Conservation (phyloP, 2,888 invertebrate genomes). For the Conomelus anceps region DNA sequence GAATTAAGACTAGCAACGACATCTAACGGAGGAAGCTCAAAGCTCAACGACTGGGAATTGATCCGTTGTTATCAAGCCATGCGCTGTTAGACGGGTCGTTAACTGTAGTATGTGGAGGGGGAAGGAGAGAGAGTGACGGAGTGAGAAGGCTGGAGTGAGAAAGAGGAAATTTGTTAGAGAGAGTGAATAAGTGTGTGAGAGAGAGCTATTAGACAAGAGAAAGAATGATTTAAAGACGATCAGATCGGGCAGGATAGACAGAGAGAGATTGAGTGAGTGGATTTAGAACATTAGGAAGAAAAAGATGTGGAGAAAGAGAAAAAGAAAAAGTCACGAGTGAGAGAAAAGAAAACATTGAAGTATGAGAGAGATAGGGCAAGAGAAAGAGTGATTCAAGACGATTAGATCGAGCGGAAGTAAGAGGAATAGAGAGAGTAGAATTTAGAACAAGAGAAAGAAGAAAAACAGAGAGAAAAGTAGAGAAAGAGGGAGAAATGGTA, state of each 20-base stretch:
- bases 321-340: conserved; percentile 19
- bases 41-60: not conserved
- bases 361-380: conserved; percentile 31
- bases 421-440: too few species aligned
- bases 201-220: not conserved
- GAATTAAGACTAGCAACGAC: not conserved
- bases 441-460: too few species aligned
- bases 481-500: not conserved
- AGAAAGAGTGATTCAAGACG: conserved; percentile 28
- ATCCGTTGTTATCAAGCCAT: not conserved
- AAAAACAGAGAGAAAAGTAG: not conserved
- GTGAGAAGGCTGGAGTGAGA: not conserved
- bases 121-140: not conserved
- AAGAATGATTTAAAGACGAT: not conserved
- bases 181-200: too few species aligned
- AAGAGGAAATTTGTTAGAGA: too few species aligned
- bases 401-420: too few species aligned
- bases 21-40: not conserved
- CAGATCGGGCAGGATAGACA: not conserved
- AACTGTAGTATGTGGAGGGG: not conserved
- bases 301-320: not conserved
- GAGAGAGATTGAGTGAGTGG: not conserved
- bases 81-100: not conserved
- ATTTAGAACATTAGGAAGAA: not conserved
- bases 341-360: conserved; percentile 29